A percentile compares a stretch with the other conserved stretches of the same genome.
phyloP scores from a whole-genome alignment of 2,888 invertebrate genomes.

The Hydriomena furcata region DNA sequence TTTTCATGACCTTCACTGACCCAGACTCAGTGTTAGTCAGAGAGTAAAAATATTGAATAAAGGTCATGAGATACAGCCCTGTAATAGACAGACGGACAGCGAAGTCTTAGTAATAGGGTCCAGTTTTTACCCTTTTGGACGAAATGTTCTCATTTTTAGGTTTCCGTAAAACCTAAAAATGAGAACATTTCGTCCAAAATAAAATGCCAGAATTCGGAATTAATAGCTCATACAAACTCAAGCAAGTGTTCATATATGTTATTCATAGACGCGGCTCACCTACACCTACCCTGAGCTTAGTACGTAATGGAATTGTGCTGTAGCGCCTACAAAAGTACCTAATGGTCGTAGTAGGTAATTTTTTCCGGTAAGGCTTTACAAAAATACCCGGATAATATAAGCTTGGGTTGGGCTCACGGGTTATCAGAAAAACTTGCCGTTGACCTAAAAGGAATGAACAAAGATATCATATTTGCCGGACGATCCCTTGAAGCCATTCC shows the following conservation, averaged over 20 bases:
- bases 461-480: not conserved
- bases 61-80: too few relatives aligned
- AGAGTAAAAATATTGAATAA: not conserved
- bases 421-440: conserved; percentile 12
- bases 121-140: too few relatives aligned
- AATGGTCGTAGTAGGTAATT: conserved; percentile 27
- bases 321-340: conserved; percentile 28
- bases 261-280: not conserved
- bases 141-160: too few relatives aligned
- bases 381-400: conserved; percentile 22
- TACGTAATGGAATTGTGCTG: conserved; percentile 36
- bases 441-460: conserved; percentile 2
- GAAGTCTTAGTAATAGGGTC: too few relatives aligned
- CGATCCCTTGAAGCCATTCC: not conserved
- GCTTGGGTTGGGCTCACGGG: conserved; percentile 18
- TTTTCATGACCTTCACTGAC: conserved; percentile 32
- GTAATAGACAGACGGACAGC: too few relatives aligned
- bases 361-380: conserved; percentile 26
- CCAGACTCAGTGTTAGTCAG: not conserved
- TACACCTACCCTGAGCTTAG: conserved; percentile 5
- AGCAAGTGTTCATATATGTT: not conserved
- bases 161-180: too few relatives aligned
- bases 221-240: too few relatives aligned
- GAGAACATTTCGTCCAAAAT: too few relatives aligned
- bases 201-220: too few relatives aligned